A percentile compares a stretch with the other conserved stretches of the same genome.
These are phyloP conservation scores for Chauna torquata DNA, from an alignment of 2,113 vertebrate species.

Conservation along the genomic window DNA sequence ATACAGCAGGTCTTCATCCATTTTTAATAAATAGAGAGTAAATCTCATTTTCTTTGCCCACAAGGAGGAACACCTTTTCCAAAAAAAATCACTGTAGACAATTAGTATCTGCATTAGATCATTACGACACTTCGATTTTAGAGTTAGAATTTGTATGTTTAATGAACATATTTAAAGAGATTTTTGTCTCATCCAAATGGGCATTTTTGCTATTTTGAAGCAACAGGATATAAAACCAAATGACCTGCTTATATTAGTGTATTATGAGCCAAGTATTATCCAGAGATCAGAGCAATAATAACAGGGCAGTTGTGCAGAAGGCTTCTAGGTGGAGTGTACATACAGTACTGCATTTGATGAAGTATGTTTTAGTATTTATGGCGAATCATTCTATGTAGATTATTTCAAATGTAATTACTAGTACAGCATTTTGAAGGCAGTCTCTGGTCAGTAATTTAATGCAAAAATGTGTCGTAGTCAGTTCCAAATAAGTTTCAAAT, in stretches of 20 bases:
- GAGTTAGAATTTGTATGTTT: neutral
- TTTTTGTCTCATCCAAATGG: neutral
- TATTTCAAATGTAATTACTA: constrained; percentile 12
- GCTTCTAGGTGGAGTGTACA: neutral
- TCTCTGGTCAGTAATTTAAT: neutral
- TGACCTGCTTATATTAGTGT: neutral
- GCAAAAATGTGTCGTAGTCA: constrained; percentile 24
- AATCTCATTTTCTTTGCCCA: neutral
- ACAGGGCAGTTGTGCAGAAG: neutral
- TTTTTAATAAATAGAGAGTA: neutral
- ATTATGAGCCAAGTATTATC: neutral
- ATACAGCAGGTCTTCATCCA: neutral
- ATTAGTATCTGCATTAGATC: neutral
- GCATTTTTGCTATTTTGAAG: neutral
- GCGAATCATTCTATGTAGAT: neutral
- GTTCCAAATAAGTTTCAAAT: constrained; percentile 30
- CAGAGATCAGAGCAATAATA: neutral
- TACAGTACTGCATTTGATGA: neutral
- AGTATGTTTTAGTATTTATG: neutral
- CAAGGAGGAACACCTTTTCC: neutral
- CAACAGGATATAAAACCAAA: neutral
- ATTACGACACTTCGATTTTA: neutral
- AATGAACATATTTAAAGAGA: neutral
- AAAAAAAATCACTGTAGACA: neutral
- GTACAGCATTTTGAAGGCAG: neutral